Conservation (phyloP, 2,888 invertebrate genomes). For the Eilema depressum region DNA sequence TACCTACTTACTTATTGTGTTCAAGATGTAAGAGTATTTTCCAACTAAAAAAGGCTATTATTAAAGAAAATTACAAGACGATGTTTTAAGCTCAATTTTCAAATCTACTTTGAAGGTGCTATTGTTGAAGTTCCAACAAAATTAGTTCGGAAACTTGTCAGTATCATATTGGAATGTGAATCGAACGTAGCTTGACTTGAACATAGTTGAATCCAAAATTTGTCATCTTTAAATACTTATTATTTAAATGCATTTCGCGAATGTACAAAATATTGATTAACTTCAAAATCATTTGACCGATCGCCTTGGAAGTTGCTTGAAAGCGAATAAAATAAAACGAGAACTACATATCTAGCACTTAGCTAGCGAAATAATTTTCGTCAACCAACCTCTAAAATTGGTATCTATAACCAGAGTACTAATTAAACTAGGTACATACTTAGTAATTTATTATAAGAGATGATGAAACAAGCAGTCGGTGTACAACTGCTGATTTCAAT, state of each 20-base stretch:
- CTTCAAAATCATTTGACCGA: neutral
- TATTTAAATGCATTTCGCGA: no score
- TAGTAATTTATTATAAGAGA: slow-evolving; percentile 57
- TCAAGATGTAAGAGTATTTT: slow-evolving; percentile 35
- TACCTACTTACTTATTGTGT: slow-evolving; percentile 59
- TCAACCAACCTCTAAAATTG: slow-evolving; percentile 8
- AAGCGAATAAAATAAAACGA: neutral
- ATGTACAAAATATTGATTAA: neutral
- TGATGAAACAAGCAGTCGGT: slow-evolving; percentile 56
- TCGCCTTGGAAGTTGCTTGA: no score
- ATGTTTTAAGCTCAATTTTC: neutral
- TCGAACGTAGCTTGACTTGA: neutral
- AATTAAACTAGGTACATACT: slow-evolving; percentile 48
- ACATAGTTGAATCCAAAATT: neutral
- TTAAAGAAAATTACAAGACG: neutral
- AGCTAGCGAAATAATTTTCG: neutral
- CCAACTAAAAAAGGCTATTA: neutral
- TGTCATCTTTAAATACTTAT: no score
- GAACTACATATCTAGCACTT: neutral
- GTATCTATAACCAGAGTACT: slow-evolving; percentile 34
- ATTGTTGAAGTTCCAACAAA: neutral
- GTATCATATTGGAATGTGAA: slow-evolving; percentile 4
- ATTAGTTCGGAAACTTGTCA: neutral
- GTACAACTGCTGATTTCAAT: slow-evolving; percentile 58
- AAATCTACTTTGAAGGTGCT: neutral